Evolutionary conservation across 1,140 invertebrate genomes (phyloP).

Genomic region (Papilio xuthus): DNA sequence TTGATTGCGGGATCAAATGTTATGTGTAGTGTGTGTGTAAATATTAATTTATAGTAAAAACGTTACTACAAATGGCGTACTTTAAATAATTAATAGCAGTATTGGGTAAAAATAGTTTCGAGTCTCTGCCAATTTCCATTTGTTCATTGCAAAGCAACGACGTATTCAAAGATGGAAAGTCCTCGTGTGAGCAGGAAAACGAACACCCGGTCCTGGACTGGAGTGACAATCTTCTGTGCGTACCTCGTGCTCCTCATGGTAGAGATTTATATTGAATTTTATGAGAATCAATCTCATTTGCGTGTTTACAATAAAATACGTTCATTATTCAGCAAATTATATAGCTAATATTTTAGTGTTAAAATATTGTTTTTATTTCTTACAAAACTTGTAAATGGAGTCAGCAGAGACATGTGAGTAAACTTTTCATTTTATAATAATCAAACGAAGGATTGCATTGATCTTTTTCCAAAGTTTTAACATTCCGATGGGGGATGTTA

Average conservation of each 20-base stretch:
- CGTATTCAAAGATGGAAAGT: slow-evolving; percentile 52
- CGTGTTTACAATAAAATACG: slow-evolving; percentile 58
- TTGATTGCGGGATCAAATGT: too few relatives aligned
- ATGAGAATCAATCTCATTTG: slow-evolving; percentile 66
- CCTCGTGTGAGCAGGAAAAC: slow-evolving; percentile 57
- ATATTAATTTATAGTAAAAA: too few relatives aligned
- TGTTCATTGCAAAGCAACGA: not conserved
- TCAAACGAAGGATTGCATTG: too few relatives aligned
- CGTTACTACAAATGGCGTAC: too few relatives aligned
- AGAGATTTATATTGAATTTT: slow-evolving; percentile 71
- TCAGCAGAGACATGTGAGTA: not conserved
- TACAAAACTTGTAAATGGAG: not conserved
- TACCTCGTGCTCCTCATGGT: slow-evolving; percentile 67
- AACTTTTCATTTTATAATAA: not conserved
- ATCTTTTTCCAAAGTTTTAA: too few relatives aligned
- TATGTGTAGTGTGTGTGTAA: too few relatives aligned
- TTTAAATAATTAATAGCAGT: not conserved
- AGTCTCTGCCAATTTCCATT: slow-evolving; percentile 26
- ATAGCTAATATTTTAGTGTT: not conserved
- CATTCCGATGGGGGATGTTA: too few relatives aligned
- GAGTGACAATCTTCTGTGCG: slow-evolving; percentile 69
- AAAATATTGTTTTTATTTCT: not conserved
- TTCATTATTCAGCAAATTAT: slow-evolving; percentile 37
- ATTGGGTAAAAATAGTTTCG: slow-evolving; percentile 30
- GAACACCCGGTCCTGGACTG: slow-evolving; percentile 62